These are phyloP conservation scores for Sesia bembeciformis DNA, from an alignment of 2,888 invertebrate species.

Conservation along the genomic window DNA sequence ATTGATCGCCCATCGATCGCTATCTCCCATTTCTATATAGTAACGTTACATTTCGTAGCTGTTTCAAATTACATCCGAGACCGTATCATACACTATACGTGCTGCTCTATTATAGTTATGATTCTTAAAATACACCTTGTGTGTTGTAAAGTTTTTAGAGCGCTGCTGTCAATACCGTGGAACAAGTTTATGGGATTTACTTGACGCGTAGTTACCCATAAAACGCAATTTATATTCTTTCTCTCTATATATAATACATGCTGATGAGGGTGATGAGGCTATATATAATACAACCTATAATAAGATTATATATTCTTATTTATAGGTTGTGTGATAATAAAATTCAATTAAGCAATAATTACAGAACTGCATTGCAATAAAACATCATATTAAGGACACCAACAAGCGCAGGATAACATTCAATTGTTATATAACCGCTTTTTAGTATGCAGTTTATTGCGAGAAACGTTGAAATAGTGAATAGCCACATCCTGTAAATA, in stretches of 20 bases:
- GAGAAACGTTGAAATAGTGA: slow-evolving; percentile 8
- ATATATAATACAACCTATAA: too few species aligned
- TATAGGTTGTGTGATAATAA: too few species aligned
- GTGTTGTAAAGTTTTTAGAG: neutral
- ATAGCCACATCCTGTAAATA: slow-evolving; percentile 56
- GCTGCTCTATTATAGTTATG: too few species aligned
- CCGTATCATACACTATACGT: too few species aligned
- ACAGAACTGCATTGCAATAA: too few species aligned
- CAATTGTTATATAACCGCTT: neutral
- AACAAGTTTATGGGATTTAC: neutral
- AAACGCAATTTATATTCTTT: neutral
- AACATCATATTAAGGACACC: neutral
- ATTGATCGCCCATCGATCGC: slow-evolving; percentile 37
- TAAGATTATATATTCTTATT: too few species aligned
- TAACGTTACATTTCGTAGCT: too few species aligned
- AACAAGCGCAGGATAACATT: neutral
- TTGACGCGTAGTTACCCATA: neutral
- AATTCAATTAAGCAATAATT: too few species aligned
- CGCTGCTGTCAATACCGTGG: neutral
- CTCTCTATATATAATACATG: neutral
- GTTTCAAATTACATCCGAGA: too few species aligned
- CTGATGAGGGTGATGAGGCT: neutral
- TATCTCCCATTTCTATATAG: slow-evolving; percentile 9
- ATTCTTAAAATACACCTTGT: too few species aligned
- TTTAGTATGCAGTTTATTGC: neutral